These are phyloP conservation scores for Capromys pilorides DNA, from an alignment of 2,797 vertebrate species.

Conservation along the genomic window DNA sequence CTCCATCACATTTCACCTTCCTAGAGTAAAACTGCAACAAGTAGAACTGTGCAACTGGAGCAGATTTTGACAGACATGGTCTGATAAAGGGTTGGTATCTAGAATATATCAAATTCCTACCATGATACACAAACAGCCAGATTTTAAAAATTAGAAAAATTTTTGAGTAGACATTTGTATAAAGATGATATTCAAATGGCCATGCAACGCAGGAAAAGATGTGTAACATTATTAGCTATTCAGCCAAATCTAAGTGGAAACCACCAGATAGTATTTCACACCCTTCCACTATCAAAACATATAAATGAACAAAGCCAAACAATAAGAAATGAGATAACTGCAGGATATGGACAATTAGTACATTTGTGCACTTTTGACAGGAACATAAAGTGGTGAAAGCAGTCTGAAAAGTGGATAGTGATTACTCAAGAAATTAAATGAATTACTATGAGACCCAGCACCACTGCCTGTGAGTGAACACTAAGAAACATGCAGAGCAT, in stretches of 20 bases:
- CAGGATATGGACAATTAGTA: not conserved
- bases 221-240: not conserved
- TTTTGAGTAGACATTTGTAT: not conserved
- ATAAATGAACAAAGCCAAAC: not conserved
- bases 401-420: not conserved
- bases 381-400: not conserved
- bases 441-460: not conserved
- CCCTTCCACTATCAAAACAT: not conserved
- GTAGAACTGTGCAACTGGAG: not conserved
- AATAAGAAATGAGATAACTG: not conserved
- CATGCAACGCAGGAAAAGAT: not conserved
- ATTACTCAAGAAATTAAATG: not conserved
- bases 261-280: not conserved
- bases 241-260: too few relatives aligned
- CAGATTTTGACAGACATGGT: not conserved
- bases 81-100: too few relatives aligned
- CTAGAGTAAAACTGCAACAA: not conserved
- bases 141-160: not conserved
- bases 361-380: not conserved
- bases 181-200: not conserved
- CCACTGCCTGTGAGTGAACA: not conserved
- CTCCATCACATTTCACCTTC: not conserved
- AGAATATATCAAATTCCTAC: not conserved
- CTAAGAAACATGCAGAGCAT: not conserved
- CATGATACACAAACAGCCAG: not conserved